phyloP scores from a whole-genome alignment of 2,888 invertebrate genomes.

The Lithophane ornitopus region DNA sequence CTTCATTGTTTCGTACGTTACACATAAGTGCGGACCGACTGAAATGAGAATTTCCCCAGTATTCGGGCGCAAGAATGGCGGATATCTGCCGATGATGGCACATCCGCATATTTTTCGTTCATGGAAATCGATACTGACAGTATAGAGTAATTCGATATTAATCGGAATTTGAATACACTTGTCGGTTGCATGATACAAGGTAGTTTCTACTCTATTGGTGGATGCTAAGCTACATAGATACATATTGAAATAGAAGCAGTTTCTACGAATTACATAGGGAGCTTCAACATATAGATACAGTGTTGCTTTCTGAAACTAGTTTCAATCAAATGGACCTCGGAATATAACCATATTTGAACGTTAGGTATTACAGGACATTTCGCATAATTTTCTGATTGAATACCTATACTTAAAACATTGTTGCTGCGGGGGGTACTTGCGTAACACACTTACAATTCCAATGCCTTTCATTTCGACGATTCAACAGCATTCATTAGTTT shows the following conservation, averaged over 20 bases:
- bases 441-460: background rate
- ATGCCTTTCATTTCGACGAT: background rate
- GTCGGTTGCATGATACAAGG: conserved; percentile 13
- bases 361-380: background rate
- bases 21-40: conserved; percentile 72
- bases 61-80: conserved; percentile 55
- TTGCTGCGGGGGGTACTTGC: background rate
- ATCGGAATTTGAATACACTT: conserved; percentile 37
- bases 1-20: conserved; percentile 79
- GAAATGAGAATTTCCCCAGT: conserved; percentile 72
- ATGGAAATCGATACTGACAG: conserved; percentile 45
- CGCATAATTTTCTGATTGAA: background rate
- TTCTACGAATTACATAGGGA: background rate
- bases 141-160: conserved; percentile 52
- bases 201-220: conserved; percentile 4
- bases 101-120: conserved; percentile 40
- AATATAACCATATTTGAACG: background rate
- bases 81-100: conserved; percentile 51
- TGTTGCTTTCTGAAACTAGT: background rate
- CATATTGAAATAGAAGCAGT: background rate
- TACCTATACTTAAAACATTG: background rate
- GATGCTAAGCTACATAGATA: background rate
- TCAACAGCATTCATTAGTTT: background rate
- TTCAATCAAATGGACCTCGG: background rate
- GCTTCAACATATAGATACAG: background rate